Evolutionary conservation across 2,888 invertebrate species (phyloP), one percentile per base, ranked within the genome.

Genomic region (Hirtodrosophila trivittata): DNA sequence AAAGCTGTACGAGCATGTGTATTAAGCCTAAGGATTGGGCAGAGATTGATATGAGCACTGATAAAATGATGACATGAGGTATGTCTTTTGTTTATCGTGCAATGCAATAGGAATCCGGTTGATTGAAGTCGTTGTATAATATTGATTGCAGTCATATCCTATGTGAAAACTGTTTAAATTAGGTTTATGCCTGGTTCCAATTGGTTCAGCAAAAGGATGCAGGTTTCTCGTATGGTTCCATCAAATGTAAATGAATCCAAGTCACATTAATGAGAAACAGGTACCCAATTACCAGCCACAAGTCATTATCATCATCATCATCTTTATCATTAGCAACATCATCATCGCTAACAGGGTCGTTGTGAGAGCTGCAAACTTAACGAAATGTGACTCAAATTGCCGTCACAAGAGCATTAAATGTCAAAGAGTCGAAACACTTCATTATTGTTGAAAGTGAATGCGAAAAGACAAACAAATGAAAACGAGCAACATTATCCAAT

Each of bases 391-490:
- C 59, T 70, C 39, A 47, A 55, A 47, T 57, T 52, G 54, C 60
- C 30, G 47, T 39, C 56, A 42, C 28, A 42, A 16, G 16, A 50
- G 58, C 52, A 66, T 70, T 67, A 66, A 77, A 75, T 82, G 71
- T 66, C 82, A 75, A 63, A 63, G 42, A 65, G 60, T 55, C 47
- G 38, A 45, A 47, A 26, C 14, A 56, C 58, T 69, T 63, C 32
- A 63, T 60, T 73, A 37, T 47, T 45, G 5, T 14, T 3, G 38
- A 56, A 75, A 55, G 43, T 3, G 38, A 56, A 75, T 58, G 43
- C 42, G 38, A 57, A 56, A 25, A 42, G 30, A 25, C 26, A 55
- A 39, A 43, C 1, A 1, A 47, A 4, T 28, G 28, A 45, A 46
- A 13, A 43, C 28, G 37, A 35, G 26, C 30, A 28, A n/a, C 28